Base-by-base conservation (phyloP, 2,888 invertebrate genomes). In the Folsomia manolachei region DNA sequence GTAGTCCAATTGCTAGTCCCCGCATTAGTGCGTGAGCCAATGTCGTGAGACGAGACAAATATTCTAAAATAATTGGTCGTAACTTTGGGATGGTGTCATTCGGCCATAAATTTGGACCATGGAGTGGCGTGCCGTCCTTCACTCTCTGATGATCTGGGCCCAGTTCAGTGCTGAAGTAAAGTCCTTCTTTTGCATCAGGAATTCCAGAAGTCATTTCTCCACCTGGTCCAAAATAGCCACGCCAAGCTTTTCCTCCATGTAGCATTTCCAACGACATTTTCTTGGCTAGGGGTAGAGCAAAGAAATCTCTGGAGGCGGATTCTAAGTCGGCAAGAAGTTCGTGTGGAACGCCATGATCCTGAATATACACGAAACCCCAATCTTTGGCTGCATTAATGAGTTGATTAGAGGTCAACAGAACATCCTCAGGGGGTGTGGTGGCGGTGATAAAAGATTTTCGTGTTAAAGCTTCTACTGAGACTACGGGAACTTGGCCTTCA, bases 141-240 rank as follows among this genome's bases (percentile, higher is more conserved):
- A 69, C 69, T 69, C 39, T 61, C 9, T 61, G 69, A 62, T 69
- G 39, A 24, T 63, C 18, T 1, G n/a, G 14, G 18, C 23, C 23
- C 21, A 69, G 60, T 9, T 69, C 62, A 2, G 56, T 25, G 2
- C 69, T 62, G 21, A 69, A 69, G 39, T 69, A 69, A 18, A 69
- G 61, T 2, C 69, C 69, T 62, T 69, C 69, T 62, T 69, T 69
- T 2, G 63, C 21, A 25, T 69, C 69, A 11, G 69, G 69, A 62
- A 69, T 69, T 23, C 69, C 69, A 7, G 69, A 69, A 1, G 69
- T 69, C 4, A 62, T 18, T 27, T 69, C 69, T 18, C 39, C 60
- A 1, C 69, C 69, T 9, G 69, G 27, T 18, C 27, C 62, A 51
- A 69, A 69, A 21, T 69, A 69, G 4, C 69, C 69, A 19, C 69